Evolutionary conservation across 2,888 invertebrate species (phyloP).

Genomic region (Frankliniella fusca): DNA sequence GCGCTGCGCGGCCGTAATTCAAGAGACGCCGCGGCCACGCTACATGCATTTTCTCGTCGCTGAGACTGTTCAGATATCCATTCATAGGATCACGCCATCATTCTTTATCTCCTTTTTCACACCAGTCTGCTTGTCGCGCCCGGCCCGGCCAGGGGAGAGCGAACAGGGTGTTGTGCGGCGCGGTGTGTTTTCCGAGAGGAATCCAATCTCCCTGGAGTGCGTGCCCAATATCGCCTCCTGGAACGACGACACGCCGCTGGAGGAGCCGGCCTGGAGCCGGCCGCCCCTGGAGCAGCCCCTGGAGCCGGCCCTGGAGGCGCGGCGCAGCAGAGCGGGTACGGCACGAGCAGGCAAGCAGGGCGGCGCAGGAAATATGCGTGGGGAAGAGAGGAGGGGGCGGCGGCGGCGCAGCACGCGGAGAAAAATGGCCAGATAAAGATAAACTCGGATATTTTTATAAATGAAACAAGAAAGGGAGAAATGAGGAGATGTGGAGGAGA

Average conservation of each 20-base stretch:
- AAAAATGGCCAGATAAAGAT: slow-evolving; percentile 22
- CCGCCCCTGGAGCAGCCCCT: no score
- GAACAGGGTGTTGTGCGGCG: not conserved
- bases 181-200: not conserved
- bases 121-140: no score
- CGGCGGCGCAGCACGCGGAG: not conserved
- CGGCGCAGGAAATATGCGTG: not conserved
- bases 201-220: slow-evolving; percentile 14
- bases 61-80: no score
- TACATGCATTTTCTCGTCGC: no score
- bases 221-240: slow-evolving; percentile 6
- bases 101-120: no score
- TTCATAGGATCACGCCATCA: no score
- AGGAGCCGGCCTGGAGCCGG: no score
- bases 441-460: slow-evolving; percentile 25
- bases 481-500: slow-evolving; percentile 1
- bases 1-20: no score
- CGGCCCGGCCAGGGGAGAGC: no score
- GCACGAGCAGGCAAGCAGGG: not conserved
- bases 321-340: no score
- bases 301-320: no score
- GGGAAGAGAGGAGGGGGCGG: not conserved
- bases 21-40: no score
- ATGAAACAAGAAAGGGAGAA: slow-evolving; percentile 11
- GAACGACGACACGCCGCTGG: not conserved